These are phyloP conservation scores for Trichacis sp. DNA, from an alignment of 2,888 invertebrate genomes.

Conservation along the genomic window DNA sequence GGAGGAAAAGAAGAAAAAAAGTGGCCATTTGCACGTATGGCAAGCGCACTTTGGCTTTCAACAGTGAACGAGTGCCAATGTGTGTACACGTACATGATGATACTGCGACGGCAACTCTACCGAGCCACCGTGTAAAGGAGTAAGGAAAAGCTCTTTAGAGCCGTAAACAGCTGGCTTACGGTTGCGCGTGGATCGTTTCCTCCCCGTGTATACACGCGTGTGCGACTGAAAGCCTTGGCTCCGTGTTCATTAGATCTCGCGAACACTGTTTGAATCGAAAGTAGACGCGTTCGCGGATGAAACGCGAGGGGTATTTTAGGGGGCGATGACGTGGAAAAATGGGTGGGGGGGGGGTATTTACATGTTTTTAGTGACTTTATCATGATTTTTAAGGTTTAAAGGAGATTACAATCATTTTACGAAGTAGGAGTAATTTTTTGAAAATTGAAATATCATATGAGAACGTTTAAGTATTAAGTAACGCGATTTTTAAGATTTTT, in stretches of 20 bases:
- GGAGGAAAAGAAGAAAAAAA: background rate
- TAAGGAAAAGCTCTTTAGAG: slow-evolving; percentile 40
- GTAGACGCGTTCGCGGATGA: background rate
- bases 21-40: slow-evolving; percentile 14
- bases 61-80: slow-evolving; percentile 17
- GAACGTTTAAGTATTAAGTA: no score
- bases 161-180: slow-evolving; percentile 39
- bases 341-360: no score
- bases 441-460: no score
- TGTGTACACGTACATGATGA: slow-evolving; percentile 20
- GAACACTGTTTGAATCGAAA: slow-evolving; percentile 1
- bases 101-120: slow-evolving; percentile 18
- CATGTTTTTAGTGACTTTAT: no score
- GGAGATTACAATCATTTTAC: no score
- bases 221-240: slow-evolving; percentile 3
- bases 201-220: background rate
- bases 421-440: no score
- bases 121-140: slow-evolving; percentile 28
- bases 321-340: no score
- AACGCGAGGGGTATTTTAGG: background rate
- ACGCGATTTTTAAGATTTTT: no score
- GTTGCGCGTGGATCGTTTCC: slow-evolving; percentile 8
- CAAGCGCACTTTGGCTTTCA: slow-evolving; percentile 16
- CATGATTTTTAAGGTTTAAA: no score
- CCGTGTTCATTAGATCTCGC: background rate